These are phyloP conservation scores for Hoplodrina blanda DNA, from an alignment of 2,888 invertebrate species.

Conservation along the genomic window DNA sequence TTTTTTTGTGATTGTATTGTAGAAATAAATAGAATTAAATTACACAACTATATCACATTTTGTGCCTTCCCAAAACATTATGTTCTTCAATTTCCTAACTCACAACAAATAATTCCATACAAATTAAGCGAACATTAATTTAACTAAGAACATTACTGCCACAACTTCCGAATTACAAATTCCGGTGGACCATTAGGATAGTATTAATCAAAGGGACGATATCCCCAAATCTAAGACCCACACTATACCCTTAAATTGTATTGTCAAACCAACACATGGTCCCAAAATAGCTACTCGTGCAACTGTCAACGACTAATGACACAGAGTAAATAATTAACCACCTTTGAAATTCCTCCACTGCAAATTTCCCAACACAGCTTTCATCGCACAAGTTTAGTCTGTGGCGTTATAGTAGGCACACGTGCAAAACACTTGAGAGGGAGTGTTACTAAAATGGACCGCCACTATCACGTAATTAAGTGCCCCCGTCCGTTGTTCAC, in stretches of 20 bases:
- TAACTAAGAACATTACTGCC: constrained; percentile 72
- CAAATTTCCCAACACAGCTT: constrained; percentile 29
- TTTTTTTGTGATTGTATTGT: neutral
- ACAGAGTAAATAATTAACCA: constrained; percentile 37
- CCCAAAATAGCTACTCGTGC: constrained; percentile 62
- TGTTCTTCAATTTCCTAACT: neutral
- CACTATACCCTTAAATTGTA: constrained; percentile 80
- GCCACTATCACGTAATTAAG: constrained; percentile 89
- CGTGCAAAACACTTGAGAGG: constrained; percentile 73
- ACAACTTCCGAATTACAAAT: constrained; percentile 80
- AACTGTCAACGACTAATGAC: constrained; percentile 29
- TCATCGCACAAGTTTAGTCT: constrained; percentile 50
- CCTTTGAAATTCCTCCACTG: constrained; percentile 2
- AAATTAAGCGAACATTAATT: constrained; percentile 64
- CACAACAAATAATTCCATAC: constrained; percentile 35
- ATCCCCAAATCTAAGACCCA: constrained; percentile 78
- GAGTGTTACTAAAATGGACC: constrained; percentile 82
- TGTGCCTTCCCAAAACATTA: neutral
- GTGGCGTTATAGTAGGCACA: constrained; percentile 61
- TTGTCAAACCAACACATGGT: constrained; percentile 83
- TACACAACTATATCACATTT: no score
- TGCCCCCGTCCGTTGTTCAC: constrained; percentile 82
- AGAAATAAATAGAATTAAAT: neutral
- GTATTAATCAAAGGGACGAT: constrained; percentile 84
- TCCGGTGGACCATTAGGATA: constrained; percentile 78